Base-by-base conservation (phyloP, 2,888 invertebrate genomes). In the Poecilobothrus nobilitatus region DNA sequence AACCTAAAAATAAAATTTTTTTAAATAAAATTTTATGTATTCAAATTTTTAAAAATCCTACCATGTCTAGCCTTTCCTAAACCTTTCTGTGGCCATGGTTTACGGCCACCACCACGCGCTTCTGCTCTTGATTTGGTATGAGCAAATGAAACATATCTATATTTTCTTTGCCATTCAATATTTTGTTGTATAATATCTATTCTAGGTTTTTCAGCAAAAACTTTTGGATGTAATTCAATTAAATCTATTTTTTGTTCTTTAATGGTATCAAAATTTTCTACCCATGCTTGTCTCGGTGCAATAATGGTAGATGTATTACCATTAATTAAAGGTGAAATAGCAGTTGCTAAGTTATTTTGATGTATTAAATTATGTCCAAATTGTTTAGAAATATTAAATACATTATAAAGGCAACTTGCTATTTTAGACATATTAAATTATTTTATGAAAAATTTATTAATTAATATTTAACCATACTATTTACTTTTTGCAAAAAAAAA, bases 71-170 rank as follows among this genome's bases (percentile, higher is more conserved):
- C 92, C 73, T 87, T 86, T 0, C 99, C 99, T 37, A 86, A 78
- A 27, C 96, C 95, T 83, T 99, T 99, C 79, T 99, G 99, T 0
- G 94, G 94, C 96, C 97, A 97, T 0, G 98, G 98, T 76, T 99
- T 98, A 34, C 86, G 85, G 0, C 95, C 95, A 68, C 96, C 94
- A 61, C 97, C 97, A 66, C 88, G 84, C 68, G 92, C 89, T 83
- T 99, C 98, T 0, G 92, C 90, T 69, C 94, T 84, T 0, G 89
- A 88, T 79, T 91, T 91, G 2, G 90, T 86, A 75, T 91, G 85
- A 1, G 89, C 90, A 84, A 89, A 94, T 74, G 90, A 89, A 80
- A 97, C 91, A 83, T 84, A 89, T 78, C 89, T 86, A 79, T 94
- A 96, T 72, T 88, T 84, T 72, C 76, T 83, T 79, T 97, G 97